A percentile compares a stretch with the other conserved stretches of the same genome.
These are phyloP conservation scores for Pseudorasbora parva DNA, from an alignment of 2,113 vertebrate species.

Conservation along the genomic window DNA sequence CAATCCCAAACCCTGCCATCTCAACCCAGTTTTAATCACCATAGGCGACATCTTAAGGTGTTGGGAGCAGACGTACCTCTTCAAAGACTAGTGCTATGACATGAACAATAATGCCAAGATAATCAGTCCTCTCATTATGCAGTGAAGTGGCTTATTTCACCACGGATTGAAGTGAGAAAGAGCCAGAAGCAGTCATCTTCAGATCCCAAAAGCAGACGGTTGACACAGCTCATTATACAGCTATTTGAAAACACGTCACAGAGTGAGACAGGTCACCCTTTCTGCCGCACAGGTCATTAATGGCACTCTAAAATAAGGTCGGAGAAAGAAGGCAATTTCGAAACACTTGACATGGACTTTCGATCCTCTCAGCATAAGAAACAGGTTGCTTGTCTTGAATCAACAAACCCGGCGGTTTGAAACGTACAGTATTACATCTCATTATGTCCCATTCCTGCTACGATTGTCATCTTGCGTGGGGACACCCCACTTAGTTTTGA, in stretches of 20 bases:
- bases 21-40: slow-evolving; percentile 65
- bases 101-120: slow-evolving; percentile 56
- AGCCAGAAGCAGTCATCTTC: slow-evolving; percentile 48
- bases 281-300: slow-evolving; percentile 21
- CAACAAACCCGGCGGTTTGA: slow-evolving; percentile 32
- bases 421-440: slow-evolving; percentile 15
- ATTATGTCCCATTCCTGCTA: slow-evolving; percentile 30
- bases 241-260: slow-evolving; percentile 48
- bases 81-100: slow-evolving; percentile 57
- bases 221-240: slow-evolving; percentile 53
- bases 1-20: slow-evolving; percentile 18
- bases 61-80: slow-evolving; percentile 51
- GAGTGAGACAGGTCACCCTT: slow-evolving; percentile 49
- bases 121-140: slow-evolving; percentile 72
- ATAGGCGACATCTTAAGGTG: slow-evolving; percentile 50
- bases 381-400: slow-evolving; percentile 35
- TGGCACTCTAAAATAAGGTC: slow-evolving; percentile 16
- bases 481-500: slow-evolving; percentile 38
- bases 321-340: slow-evolving; percentile 6
- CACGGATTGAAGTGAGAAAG: slow-evolving; percentile 46
- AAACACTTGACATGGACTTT: slow-evolving; percentile 37
- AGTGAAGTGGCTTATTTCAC: slow-evolving; percentile 52
- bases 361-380: background rate
- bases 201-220: slow-evolving; percentile 46
- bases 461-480: background rate